A percentile compares a stretch with the other conserved stretches of the same genome.
phyloP scores from a whole-genome alignment of 2,113 vertebrate genomes.

The Symphodus melops region DNA sequence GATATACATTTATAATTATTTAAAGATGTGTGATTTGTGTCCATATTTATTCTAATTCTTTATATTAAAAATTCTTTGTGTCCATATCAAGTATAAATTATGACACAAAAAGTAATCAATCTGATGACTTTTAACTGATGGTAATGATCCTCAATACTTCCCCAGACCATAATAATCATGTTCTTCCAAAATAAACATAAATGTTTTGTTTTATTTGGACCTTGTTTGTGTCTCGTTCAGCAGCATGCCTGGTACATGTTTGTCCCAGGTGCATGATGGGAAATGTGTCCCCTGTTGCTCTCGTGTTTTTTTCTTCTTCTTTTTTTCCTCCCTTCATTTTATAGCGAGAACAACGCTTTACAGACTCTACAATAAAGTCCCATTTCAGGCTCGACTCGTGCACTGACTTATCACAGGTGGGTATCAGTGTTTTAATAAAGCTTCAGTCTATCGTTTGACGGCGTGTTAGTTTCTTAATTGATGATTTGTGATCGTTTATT shows the following conservation, averaged over 20 bases:
- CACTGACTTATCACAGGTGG: conserved; percentile 66
- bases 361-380: conserved; percentile 66
- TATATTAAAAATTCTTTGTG: too few species aligned
- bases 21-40: too few species aligned
- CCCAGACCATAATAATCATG: too few species aligned
- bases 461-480: conserved; percentile 26
- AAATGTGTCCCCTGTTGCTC: conserved; percentile 74
- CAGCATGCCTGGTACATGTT: conserved; percentile 60
- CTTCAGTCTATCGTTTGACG: conserved; percentile 43
- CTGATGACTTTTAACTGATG: too few species aligned
- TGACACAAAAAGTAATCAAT: too few species aligned
- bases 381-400: conserved; percentile 51
- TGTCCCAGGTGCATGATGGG: conserved; percentile 78
- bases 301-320: conserved; percentile 74
- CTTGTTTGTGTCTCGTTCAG: conserved; percentile 36
- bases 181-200: too few species aligned
- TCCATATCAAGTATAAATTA: too few species aligned
- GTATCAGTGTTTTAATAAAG: conserved; percentile 53
- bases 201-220: too few species aligned
- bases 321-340: conserved; percentile 76
- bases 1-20: too few species aligned
- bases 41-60: too few species aligned
- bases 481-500: conserved; percentile 65
- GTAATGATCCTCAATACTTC: too few species aligned
- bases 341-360: conserved; percentile 80